These are phyloP conservation scores for Apodemia zela DNA, from an alignment of 2,888 invertebrate genomes.

Conservation along the genomic window DNA sequence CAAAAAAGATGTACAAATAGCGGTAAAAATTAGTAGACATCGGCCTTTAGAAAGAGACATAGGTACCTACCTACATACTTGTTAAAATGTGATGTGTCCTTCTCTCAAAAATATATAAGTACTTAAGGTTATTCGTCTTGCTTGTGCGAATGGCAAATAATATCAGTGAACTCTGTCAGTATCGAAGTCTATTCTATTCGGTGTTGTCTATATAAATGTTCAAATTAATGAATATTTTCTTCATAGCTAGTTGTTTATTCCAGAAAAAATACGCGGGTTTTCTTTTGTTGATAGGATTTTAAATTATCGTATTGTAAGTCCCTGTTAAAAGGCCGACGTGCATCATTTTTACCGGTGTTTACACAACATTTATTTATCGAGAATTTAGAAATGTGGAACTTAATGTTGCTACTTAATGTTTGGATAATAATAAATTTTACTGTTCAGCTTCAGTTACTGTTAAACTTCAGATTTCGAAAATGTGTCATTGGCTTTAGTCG, in stretches of 20 bases:
- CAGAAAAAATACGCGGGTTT: neutral
- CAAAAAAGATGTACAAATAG: conserved; percentile 32
- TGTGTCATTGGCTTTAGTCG: conserved; percentile 67
- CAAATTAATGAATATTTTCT: too few species aligned
- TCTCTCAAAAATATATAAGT: neutral
- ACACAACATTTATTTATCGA: conserved; percentile 30
- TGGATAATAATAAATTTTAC: conserved; percentile 26
- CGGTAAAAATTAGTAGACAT: conserved; percentile 25
- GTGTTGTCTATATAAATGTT: too few species aligned
- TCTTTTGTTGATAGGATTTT: too few species aligned
- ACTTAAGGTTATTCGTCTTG: too few species aligned
- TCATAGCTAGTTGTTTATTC: neutral
- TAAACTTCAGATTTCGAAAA: conserved; percentile 35
- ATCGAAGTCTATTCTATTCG: too few species aligned
- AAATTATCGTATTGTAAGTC: neutral
- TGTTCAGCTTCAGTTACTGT: conserved; percentile 26
- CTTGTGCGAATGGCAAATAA: too few species aligned
- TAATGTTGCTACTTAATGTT: conserved; percentile 32
- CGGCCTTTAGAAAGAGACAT: conserved; percentile 6
- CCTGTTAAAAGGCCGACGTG: conserved; percentile 3
- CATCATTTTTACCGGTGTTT: conserved; percentile 1
- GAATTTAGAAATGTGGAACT: conserved; percentile 29
- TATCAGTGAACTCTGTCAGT: too few species aligned
- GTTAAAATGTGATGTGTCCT: neutral
- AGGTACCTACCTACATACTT: neutral